Conservation (phyloP, 2,888 invertebrate species). For the Drosophila parthenogenetica region DNA sequence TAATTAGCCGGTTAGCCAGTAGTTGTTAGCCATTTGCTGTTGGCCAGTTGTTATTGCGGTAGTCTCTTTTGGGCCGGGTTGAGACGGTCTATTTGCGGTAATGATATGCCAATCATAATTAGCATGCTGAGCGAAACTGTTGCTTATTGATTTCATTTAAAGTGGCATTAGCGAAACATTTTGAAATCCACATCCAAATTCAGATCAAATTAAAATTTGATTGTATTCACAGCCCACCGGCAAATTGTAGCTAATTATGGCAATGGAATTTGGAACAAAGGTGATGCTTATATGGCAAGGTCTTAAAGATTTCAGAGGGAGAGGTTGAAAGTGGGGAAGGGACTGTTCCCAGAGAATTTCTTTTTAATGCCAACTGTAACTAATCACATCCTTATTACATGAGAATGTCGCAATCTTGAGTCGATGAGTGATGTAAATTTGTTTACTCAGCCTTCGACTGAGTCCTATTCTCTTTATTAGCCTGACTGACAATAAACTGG, state of each 20-base stretch:
- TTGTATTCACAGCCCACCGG: slow-evolving; percentile 21
- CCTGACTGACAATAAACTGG: slow-evolving; percentile 62
- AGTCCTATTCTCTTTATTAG: slow-evolving; percentile 45
- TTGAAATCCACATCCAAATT: slow-evolving; percentile 49
- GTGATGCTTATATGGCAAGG: slow-evolving; percentile 36
- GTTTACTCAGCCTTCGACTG: slow-evolving; percentile 56
- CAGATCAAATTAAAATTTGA: slow-evolving; percentile 48
- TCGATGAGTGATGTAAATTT: slow-evolving; percentile 50
- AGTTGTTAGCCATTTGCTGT: slow-evolving; percentile 12
- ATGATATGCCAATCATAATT: slow-evolving; percentile 79
- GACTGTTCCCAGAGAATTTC: slow-evolving; percentile 13
- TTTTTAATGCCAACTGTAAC: slow-evolving; percentile 30
- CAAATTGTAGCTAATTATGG: slow-evolving; percentile 59
- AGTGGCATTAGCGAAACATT: slow-evolving; percentile 61
- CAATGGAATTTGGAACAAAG: slow-evolving; percentile 55
- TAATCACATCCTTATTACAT: slow-evolving; percentile 73
- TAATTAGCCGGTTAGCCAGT: slow-evolving; percentile 44
- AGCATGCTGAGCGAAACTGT: slow-evolving; percentile 56
- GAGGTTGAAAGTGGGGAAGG: neutral
- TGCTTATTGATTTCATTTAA: slow-evolving; percentile 74
- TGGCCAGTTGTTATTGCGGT: slow-evolving; percentile 5
- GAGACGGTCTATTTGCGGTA: slow-evolving; percentile 53
- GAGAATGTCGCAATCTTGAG: slow-evolving; percentile 68
- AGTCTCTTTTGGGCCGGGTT: slow-evolving; percentile 9
- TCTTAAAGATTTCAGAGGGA: slow-evolving; percentile 9